Evolutionary conservation across 1,140 invertebrate species (phyloP), one percentile per base, ranked within the genome.

Genomic region (Drosophila aff.): DNA sequence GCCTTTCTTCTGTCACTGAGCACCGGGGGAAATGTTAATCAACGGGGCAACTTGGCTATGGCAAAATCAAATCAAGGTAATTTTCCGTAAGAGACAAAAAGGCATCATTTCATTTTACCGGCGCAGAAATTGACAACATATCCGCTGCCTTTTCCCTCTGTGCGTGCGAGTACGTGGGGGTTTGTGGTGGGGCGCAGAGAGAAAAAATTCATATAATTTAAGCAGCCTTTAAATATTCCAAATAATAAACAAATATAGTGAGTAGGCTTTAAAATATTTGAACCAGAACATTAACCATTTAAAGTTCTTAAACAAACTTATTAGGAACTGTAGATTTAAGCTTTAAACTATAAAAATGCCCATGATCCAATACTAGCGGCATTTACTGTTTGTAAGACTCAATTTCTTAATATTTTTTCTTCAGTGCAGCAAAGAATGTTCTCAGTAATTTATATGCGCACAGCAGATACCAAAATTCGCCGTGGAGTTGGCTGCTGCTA

Each of bases 11-110:
- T 43, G 62, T 21, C 57, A 26, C 69, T 46, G 64, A 65, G 63
- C 21, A 44, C 65, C 53, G 46, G 41, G 59, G 60, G 50, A 76
- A 76, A 65, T 65, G 57, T 65, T 66, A 71, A 77, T 81, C 81
- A 84, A 76, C 50, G 62, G 63, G 40, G 38, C 65, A 52, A 59
- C 75, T 79, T 72, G 58, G 40, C 76, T 60, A 61, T 47, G 61
- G 38, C 47, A 26, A 90, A 90, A 90, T 90, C 81, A 90, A 90
- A 90, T 90, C 86, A 90, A 91, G 85, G 85, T 90, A 90, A 90
- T 90, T 90, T 90, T 82, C 79, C 81, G 85, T 90, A 76, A 90
- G 83, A 90, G 85, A 90, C 85, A 90, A 85, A 90, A 90, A 80
- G 81, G 69, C 79, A 90, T 85, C 71, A 80, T 90, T 90, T 82